Evolutionary conservation across 2,797 vertebrate species (phyloP).

Genomic region (Eulemur albifrons): DNA sequence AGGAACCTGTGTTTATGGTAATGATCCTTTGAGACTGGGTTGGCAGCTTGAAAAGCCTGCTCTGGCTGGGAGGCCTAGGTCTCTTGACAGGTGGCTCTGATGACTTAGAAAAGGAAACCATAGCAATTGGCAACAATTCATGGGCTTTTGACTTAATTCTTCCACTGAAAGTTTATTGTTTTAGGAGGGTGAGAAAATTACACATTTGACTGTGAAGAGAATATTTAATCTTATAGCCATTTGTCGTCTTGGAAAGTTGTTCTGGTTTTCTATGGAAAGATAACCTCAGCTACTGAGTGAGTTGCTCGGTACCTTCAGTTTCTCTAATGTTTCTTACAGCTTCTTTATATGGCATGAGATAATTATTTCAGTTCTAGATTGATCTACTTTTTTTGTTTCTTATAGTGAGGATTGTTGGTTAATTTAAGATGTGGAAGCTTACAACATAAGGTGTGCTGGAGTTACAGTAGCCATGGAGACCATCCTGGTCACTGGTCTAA

Average conservation of each 20-base stretch:
- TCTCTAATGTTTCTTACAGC: background rate
- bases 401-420: background rate
- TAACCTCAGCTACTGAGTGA: background rate
- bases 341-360: background rate
- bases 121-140: background rate
- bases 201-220: background rate
- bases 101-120: constrained; percentile 29
- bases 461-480: background rate
- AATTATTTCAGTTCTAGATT: background rate
- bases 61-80: background rate
- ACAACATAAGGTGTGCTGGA: background rate
- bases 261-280: background rate
- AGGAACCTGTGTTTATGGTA: background rate
- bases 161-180: background rate
- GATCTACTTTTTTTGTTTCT: background rate
- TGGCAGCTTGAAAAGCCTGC: background rate
- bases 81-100: constrained; percentile 34
- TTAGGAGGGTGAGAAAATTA: background rate
- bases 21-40: background rate
- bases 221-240: background rate
- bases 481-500: background rate
- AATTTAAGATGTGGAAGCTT: background rate
- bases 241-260: background rate
- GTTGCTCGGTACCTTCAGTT: background rate
- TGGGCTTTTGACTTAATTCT: background rate